Evolutionary conservation across 2,888 invertebrate species (phyloP), one percentile per base, ranked within the genome.

Genomic region (Stenoptilia bipunctidactyla): DNA sequence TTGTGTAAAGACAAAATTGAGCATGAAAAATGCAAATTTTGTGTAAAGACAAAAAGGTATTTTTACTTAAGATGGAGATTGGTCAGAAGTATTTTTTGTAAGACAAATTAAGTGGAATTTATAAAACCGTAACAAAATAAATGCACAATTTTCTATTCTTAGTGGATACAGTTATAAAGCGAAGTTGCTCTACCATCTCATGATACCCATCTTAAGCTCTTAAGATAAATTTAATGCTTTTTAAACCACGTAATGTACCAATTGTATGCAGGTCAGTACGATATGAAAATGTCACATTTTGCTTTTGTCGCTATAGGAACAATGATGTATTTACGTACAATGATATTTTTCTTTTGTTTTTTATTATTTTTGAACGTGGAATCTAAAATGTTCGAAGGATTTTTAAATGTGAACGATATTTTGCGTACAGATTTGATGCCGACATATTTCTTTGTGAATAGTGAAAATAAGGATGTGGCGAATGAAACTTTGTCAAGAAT

Each of bases 351-450:
- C 6, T 14, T 20, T 33, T 33, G 36, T 37, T 30, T 37, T 5
- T 20, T 20, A 20, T 20, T 20, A 20, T 20, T 20, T 20, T 12
- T 30, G 10, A 12, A 30, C 33, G 41, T 41, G 20, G 15, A 47
- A 27, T 43, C 54, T 13, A 56, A 61, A 50, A 65, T 66, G 53
- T 56, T 61, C 42, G 63, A 73, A 14, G 63, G 56, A 53, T 80
- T 77, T 37, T 58, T 86, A 20, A 82, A 90, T 65, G 69, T 90
- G 4, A 85, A 91, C 46, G 91, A 91, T 65, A 89, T 92, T 55
- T 68, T 92, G 15, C 85, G 89, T 10, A 86, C 84, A n/a, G 88
- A 90, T 66, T 79, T 89, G 36, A 88, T 92, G 86, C 92, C 92
- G 0, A 87, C 88, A 0, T 87, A 86, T 47, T 73, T 91, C 43